phyloP scores from a whole-genome alignment of 2,797 vertebrate species.

The Champsocephalus gunnari region DNA sequence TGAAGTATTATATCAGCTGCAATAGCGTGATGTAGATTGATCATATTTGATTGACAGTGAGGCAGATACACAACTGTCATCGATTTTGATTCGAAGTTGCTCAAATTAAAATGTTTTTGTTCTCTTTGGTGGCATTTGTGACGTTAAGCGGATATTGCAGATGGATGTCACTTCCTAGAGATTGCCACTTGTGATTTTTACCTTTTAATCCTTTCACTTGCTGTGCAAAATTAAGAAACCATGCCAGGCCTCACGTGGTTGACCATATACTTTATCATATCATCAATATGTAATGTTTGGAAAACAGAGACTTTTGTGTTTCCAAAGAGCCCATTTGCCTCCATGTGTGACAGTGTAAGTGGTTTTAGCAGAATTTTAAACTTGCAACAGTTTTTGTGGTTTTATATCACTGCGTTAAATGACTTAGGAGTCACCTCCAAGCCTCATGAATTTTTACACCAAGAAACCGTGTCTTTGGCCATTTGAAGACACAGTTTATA shows the following conservation, averaged over 20 bases:
- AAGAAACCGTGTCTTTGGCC: slow-evolving; percentile 31
- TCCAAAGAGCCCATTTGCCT: slow-evolving; percentile 58
- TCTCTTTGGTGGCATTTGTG: too few species aligned
- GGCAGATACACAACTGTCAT: background rate
- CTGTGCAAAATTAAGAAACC: slow-evolving; percentile 12
- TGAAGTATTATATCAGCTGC: background rate
- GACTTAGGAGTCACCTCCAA: slow-evolving; percentile 48
- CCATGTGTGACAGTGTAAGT: slow-evolving; percentile 45
- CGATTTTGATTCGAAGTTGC: background rate
- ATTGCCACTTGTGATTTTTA: background rate
- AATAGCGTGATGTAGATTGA: slow-evolving; percentile 1
- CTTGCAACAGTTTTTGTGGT: slow-evolving; percentile 50
- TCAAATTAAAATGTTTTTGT: background rate
- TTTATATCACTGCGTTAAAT: slow-evolving; percentile 57
- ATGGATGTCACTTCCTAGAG: too few species aligned
- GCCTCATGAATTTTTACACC: slow-evolving; percentile 62
- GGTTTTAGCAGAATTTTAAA: slow-evolving; percentile 54
- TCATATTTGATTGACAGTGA: background rate
- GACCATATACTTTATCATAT: slow-evolving; percentile 32
- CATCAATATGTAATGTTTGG: slow-evolving; percentile 42
- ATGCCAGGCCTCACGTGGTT: slow-evolving; percentile 19
- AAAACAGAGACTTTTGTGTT: slow-evolving; percentile 38
- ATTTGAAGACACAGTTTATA: slow-evolving; percentile 49
- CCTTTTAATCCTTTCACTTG: slow-evolving; percentile 24
- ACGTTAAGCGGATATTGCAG: too few species aligned